Conservation (phyloP, 2,113 vertebrate species). For the Rallus limicola region DNA sequence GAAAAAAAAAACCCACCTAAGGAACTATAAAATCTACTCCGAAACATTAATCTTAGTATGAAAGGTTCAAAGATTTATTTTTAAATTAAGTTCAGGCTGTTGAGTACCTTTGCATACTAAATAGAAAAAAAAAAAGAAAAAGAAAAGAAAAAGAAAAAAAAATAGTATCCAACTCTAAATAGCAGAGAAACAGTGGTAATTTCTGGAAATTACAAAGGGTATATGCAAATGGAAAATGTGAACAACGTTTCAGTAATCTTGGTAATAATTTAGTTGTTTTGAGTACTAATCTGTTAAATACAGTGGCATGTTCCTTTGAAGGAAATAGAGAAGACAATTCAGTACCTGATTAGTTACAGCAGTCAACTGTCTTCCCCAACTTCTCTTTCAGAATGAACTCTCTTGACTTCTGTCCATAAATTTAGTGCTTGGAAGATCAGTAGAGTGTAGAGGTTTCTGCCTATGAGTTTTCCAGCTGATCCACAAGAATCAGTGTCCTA, state of each 20-base stretch:
- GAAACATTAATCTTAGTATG: neutral
- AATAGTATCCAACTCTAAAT: neutral
- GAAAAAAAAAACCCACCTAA: neutral
- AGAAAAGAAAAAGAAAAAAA: neutral
- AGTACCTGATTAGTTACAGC: neutral
- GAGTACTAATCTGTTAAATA: neutral
- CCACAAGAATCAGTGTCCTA: neutral
- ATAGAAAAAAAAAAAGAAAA: neutral
- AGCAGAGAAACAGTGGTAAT: neutral
- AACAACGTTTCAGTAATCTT: neutral
- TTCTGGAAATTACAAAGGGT: neutral
- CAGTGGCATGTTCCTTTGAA: neutral
- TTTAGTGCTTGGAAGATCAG: neutral
- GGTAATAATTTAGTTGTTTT: neutral
- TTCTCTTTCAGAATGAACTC: neutral
- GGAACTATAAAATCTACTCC: neutral
- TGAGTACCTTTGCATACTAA: neutral
- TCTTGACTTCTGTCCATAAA: neutral
- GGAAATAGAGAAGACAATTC: neutral
- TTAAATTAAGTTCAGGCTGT: neutral
- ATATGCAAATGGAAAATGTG: neutral
- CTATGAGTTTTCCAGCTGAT: neutral
- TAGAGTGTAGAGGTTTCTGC: neutral
- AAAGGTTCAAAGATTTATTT: neutral
- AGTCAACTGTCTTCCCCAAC: neutral